Evolutionary conservation across 2,797 vertebrate species (phyloP).

Genomic region (Hyperoplus immaculatus): DNA sequence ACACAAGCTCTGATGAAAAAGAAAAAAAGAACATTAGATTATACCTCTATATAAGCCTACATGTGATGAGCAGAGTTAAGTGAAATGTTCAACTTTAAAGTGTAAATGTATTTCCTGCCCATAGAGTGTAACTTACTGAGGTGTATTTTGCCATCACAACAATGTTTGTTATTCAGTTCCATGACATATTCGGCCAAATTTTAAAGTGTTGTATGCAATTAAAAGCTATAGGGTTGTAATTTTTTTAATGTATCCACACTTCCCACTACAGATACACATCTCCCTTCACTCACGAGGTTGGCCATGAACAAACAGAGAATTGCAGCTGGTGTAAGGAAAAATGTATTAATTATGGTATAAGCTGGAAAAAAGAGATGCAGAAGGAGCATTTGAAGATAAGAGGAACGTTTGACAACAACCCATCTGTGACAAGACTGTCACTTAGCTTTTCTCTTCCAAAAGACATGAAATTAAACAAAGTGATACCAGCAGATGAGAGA

Average conservation of each 20-base stretch:
- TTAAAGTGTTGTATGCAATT: neutral
- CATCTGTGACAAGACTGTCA: constrained; percentile 15
- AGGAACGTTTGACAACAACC: constrained; percentile 8
- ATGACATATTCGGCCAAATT: neutral
- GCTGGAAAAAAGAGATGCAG: neutral
- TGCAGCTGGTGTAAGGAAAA: neutral
- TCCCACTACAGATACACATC: neutral
- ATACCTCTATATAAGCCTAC: neutral
- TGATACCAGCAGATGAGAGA: neutral
- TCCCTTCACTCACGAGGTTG: neutral
- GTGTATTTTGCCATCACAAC: constrained; percentile 1
- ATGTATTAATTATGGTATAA: neutral
- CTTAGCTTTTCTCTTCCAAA: constrained; percentile 6
- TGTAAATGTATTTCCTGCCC: neutral
- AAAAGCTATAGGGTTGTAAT: neutral
- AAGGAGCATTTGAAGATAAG: neutral
- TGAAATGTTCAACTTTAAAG: neutral
- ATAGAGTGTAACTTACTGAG: neutral
- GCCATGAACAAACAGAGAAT: neutral
- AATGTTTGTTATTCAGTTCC: constrained; percentile 16
- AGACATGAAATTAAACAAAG: constrained; percentile 30
- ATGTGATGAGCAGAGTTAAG: constrained; percentile 8
- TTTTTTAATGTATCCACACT: neutral
- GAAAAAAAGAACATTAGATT: constrained; percentile 2
- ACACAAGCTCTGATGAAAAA: constrained; percentile 78